Conservation (phyloP, 2,888 invertebrate genomes). For the Hypomecis atomaria region DNA sequence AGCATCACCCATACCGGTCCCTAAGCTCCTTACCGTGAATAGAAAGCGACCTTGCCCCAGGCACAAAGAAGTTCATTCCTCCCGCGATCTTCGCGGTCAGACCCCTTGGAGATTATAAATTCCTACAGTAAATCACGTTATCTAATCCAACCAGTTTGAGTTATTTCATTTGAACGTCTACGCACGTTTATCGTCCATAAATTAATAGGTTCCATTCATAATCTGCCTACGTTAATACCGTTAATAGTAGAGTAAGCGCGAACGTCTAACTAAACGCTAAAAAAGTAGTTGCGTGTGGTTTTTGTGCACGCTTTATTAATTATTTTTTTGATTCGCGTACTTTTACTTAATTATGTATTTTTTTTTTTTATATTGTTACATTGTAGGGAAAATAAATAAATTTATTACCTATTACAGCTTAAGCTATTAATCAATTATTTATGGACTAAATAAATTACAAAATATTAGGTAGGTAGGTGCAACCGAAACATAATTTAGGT, state of each 20-base stretch:
- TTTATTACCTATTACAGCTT: no score
- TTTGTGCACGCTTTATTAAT: no score
- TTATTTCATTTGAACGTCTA: constrained; percentile 37
- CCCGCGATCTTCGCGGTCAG: constrained; percentile 53
- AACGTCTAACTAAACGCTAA: not conserved
- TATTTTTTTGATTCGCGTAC: not conserved
- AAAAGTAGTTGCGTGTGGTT: not conserved
- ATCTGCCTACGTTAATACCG: not conserved
- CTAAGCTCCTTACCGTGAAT: constrained; percentile 14
- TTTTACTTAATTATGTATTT: not conserved
- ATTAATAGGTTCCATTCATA: constrained; percentile 33
- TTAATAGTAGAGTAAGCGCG: not conserved
- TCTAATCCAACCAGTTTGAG: constrained; percentile 32
- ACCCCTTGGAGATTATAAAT: constrained; percentile 39
- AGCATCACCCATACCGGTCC: constrained; percentile 59
- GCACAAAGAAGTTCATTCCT: constrained; percentile 71
- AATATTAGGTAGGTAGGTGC: no score
- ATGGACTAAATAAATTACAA: no score
- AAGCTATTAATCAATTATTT: no score
- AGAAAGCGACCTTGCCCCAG: constrained; percentile 79
- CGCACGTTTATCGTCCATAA: constrained; percentile 24
- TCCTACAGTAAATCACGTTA: constrained; percentile 29
- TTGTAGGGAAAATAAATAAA: no score
- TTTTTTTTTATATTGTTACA: not conserved
- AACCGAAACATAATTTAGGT: no score